Conservation (phyloP, 2,888 invertebrate genomes). For the Ormyrus thymus region DNA sequence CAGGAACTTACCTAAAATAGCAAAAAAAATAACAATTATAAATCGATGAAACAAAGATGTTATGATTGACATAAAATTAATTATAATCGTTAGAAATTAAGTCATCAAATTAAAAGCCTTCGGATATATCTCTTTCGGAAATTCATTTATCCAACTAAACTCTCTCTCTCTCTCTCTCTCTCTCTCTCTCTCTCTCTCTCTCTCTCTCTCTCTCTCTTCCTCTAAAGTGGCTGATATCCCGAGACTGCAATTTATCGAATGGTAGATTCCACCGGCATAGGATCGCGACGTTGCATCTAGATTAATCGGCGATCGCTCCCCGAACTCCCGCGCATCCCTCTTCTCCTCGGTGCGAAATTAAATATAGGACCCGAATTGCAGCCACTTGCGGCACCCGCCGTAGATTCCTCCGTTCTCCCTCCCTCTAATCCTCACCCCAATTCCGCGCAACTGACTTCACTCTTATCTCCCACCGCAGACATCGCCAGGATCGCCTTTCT, state of each 20-base stretch:
- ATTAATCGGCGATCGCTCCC: constrained; percentile 71
- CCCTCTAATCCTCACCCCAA: constrained; percentile 28
- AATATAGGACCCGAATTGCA: constrained; percentile 67
- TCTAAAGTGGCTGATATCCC: constrained; percentile 67
- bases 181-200: too few relatives aligned
- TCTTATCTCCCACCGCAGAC: constrained; percentile 68
- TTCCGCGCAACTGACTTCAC: constrained; percentile 58
- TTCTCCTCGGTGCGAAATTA: constrained; percentile 67
- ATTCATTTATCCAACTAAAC: too few relatives aligned
- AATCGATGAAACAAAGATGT: too few relatives aligned
- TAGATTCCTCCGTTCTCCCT: constrained; percentile 19
- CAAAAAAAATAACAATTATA: too few relatives aligned
- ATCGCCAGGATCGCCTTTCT: too few relatives aligned
- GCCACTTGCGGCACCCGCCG: constrained; percentile 45
- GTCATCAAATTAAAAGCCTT: too few relatives aligned
- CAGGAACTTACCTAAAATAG: constrained; percentile 50
- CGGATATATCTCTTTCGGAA: too few relatives aligned
- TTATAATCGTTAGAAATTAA: too few relatives aligned
- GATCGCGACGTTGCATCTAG: constrained; percentile 69
- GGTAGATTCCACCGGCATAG: constrained; percentile 73
- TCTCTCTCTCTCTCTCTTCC: constrained; percentile 29
- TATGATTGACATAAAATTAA: too few relatives aligned
- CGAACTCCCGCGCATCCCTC: constrained; percentile 47
- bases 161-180: too few relatives aligned
- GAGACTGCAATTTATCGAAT: constrained; percentile 72